Base-by-base conservation (phyloP, 2,113 vertebrate species). In the Pavo muticus region DNA sequence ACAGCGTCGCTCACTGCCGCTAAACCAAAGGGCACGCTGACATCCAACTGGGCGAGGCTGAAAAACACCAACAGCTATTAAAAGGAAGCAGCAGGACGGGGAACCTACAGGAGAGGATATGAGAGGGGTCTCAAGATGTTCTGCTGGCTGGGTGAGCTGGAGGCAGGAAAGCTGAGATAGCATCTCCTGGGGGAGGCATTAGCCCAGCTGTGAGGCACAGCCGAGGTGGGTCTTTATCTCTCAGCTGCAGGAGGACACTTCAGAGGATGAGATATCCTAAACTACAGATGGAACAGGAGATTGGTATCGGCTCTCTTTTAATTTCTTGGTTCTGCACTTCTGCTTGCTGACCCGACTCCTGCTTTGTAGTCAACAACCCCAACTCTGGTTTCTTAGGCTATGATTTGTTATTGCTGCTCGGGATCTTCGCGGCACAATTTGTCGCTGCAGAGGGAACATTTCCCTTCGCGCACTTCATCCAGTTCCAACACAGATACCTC, bases 181-280 rank as follows among this genome's bases (percentile, higher is more conserved):
- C 63, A 86, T 90, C 88, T 94, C 10, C 9, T 0, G 1, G 47
- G 32, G 20, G 79, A 77, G 60, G 48, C 60, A 90, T 42, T 37
- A 74, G 61, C 56, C 39, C 67, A 80, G 45, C 25, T 72, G 14
- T 1, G 1, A 23, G 64, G 67, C 48, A 76, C 16, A 50, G 48
- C 54, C 90, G 76, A 88, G 75, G 75, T 71, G 72, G 37, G 72
- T 70, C 72, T 88, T 96, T 84, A 91, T 86, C 90, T 93, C 60
- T 68, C 50, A 44, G 18, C 2, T 17, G 50, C 92, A 88, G 90
- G 44, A 85, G 37, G 48, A 40, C 7, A 17, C 60, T 42, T 50
- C 60, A 86, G 63, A 35, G 91, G 39, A 64, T 39, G 52, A 73
- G 2, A 5, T 23, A 56, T 27, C 54, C 54, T 44, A 44, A 75